Percentiles rank a stretch among this genome's conserved stretches.
phyloP scores from a whole-genome alignment of 2,113 vertebrate species.

The Coryphaenoides rupestris region DNA sequence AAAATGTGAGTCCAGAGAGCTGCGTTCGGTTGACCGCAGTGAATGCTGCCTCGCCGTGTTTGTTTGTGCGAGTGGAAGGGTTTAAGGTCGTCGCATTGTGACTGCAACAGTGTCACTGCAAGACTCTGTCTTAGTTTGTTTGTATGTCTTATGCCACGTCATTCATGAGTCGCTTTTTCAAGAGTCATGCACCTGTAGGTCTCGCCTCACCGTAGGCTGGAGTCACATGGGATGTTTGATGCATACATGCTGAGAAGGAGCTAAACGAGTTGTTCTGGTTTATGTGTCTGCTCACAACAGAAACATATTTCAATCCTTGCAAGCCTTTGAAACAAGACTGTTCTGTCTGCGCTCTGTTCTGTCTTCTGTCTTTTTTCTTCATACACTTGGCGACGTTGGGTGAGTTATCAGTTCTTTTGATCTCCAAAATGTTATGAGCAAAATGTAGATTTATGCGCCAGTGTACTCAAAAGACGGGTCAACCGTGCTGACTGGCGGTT shows the following conservation, averaged over 20 bases:
- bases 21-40: too few species aligned
- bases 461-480: neutral
- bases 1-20: constrained; percentile 23
- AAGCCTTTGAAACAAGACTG: neutral
- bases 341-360: too few species aligned
- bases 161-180: neutral
- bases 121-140: too few species aligned
- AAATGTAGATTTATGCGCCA: neutral
- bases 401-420: constrained; percentile 24
- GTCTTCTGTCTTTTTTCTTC: neutral
- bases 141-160: too few species aligned
- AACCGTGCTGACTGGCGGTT: neutral
- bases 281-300: neutral
- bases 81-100: neutral
- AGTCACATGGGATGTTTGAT: neutral
- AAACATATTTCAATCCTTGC: too few species aligned
- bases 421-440: neutral
- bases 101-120: neutral
- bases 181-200: constrained; percentile 4
- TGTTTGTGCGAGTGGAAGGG: too few species aligned
- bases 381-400: too few species aligned
- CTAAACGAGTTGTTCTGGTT: constrained; percentile 50
- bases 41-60: neutral
- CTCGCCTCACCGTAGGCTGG: neutral
- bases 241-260: constrained; percentile 22